Evolutionary conservation across 2,888 invertebrate species (phyloP).

Genomic region (Morinoia aosen): DNA sequence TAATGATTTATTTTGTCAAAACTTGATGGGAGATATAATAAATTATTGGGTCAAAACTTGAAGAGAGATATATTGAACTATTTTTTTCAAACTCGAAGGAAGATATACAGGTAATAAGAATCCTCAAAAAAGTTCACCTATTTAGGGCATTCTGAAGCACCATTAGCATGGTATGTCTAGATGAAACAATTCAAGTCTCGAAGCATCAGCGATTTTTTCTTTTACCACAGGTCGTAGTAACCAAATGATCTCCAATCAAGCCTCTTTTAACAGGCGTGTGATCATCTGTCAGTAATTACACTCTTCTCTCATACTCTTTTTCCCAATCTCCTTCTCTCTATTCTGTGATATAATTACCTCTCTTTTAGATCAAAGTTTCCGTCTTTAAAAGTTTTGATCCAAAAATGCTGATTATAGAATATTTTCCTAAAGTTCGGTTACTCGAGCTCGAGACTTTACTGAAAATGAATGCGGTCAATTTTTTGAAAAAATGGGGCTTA

Average conservation of each 20-base stretch:
- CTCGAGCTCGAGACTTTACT: constrained; percentile 35
- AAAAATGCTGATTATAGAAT: constrained; percentile 36
- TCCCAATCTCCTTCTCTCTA: background rate
- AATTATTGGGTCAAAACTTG: too few species aligned
- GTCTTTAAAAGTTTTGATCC: constrained; percentile 27
- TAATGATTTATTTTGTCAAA: too few species aligned
- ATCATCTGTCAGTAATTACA: background rate
- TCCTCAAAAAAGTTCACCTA: background rate
- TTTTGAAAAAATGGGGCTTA: background rate
- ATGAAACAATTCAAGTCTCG: too few species aligned
- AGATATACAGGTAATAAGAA: background rate
- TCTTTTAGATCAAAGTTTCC: constrained; percentile 36
- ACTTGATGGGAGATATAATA: too few species aligned
- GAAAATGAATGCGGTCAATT: constrained; percentile 41
- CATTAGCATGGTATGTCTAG: too few species aligned
- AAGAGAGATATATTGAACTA: background rate
- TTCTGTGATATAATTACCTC: constrained; percentile 42
- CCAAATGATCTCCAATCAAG: background rate
- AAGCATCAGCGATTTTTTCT: too few species aligned
- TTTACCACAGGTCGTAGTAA: too few species aligned
- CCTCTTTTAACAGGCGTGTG: background rate
- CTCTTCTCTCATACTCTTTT: background rate
- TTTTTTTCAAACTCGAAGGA: background rate
- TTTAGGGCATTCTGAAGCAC: too few species aligned
- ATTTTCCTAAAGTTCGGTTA: constrained; percentile 46